Percentiles rank a stretch among this genome's conserved stretches.
phyloP scores from a whole-genome alignment of 2,113 vertebrate genomes.

The Anhinga anhinga region DNA sequence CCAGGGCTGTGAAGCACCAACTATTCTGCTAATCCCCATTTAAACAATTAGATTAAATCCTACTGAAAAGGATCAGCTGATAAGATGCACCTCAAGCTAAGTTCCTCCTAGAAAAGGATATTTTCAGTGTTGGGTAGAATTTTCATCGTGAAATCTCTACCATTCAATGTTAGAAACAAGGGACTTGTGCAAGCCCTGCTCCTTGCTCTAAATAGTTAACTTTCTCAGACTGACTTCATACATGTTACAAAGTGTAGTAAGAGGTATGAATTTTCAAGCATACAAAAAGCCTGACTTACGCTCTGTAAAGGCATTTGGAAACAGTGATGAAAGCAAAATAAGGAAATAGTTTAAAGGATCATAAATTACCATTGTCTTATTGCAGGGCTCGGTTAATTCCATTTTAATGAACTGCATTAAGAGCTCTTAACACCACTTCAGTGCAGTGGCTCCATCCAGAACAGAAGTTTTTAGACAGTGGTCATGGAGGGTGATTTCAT shows the following conservation, averaged over 20 bases:
- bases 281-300: neutral
- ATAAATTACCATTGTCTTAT: neutral
- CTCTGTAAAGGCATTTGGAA: neutral
- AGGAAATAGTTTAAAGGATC: neutral
- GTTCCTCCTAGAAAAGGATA: neutral
- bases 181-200: neutral
- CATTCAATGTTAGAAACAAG: neutral
- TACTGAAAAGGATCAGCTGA: constrained; percentile 15
- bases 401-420: neutral
- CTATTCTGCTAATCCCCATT: constrained; percentile 36
- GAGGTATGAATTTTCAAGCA: neutral
- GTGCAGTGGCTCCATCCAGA: neutral
- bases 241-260: neutral
- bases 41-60: constrained; percentile 52
- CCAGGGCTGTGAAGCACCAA: neutral
- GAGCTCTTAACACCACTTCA: neutral
- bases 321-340: neutral
- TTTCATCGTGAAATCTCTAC: neutral
- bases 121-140: neutral
- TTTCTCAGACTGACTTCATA: neutral
- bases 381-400: neutral
- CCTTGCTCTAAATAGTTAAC: neutral
- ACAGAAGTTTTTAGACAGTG: neutral
- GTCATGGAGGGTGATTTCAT: neutral
- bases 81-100: neutral